phyloP scores from a whole-genome alignment of 2,888 invertebrate genomes.

The Notodonta dromedarius region DNA sequence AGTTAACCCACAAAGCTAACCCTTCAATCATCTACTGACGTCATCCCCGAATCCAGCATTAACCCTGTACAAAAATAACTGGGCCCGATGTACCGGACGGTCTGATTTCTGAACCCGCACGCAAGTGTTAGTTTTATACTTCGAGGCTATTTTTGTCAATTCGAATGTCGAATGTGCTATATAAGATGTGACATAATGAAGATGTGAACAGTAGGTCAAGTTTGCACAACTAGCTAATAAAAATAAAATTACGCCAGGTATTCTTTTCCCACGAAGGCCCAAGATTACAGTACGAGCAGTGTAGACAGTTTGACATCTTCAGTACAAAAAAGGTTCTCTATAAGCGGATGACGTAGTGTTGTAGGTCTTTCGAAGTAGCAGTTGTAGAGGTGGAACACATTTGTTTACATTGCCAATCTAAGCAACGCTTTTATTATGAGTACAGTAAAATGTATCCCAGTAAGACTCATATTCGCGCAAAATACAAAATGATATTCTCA shows the following conservation, averaged over 20 bases:
- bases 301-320: no score
- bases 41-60: background rate
- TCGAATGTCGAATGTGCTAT: background rate
- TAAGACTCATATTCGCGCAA: no score
- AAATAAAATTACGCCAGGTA: background rate
- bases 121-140: background rate
- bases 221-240: background rate
- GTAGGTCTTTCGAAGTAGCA: no score
- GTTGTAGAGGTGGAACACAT: no score
- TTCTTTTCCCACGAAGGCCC: no score
- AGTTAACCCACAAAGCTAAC: background rate
- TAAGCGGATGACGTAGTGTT: no score
- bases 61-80: background rate
- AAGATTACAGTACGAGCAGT: no score
- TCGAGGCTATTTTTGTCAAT: background rate
- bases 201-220: background rate
- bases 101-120: background rate
- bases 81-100: background rate
- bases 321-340: no score
- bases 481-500: no score
- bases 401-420: no score
- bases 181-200: background rate
- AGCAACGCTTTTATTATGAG: no score
- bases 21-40: conserved; percentile 2
- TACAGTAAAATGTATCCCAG: no score